phyloP scores from a whole-genome alignment of 1,140 invertebrate species.

The Gryon sp. region DNA sequence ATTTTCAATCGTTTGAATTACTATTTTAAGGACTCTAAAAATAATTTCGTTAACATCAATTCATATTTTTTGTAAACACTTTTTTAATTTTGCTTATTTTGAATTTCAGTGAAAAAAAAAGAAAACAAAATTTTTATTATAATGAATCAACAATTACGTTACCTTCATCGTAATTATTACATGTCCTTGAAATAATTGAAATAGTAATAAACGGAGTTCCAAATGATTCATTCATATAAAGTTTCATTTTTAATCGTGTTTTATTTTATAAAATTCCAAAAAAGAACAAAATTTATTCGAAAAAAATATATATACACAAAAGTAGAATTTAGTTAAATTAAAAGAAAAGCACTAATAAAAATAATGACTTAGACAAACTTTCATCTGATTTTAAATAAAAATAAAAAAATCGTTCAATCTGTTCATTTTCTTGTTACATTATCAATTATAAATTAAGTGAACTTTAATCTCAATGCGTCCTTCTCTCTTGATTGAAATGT shows the following conservation, averaged over 20 bases:
- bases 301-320: no score
- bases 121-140: no score
- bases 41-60: no score
- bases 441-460: conserved; percentile 41
- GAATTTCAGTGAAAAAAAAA: no score
- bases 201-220: conserved; percentile 4
- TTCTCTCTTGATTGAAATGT: conserved; percentile 20
- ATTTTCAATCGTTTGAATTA: no score
- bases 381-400: no score
- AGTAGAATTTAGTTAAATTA: no score
- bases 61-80: neutral
- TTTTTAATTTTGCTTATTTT: no score
- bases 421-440: conserved; percentile 14
- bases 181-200: conserved; percentile 26
- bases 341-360: neutral
- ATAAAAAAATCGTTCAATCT: no score
- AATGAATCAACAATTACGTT: neutral
- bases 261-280: no score
- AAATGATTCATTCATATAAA: neutral
- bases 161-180: conserved; percentile 24
- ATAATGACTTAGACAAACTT: neutral
- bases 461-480: conserved; percentile 14
- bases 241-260: conserved; percentile 17
- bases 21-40: no score
- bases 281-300: no score